A percentile compares a stretch with the other conserved stretches of the same genome.
phyloP scores from a whole-genome alignment of 2,888 invertebrate genomes.

The Eupithecia exiguata region DNA sequence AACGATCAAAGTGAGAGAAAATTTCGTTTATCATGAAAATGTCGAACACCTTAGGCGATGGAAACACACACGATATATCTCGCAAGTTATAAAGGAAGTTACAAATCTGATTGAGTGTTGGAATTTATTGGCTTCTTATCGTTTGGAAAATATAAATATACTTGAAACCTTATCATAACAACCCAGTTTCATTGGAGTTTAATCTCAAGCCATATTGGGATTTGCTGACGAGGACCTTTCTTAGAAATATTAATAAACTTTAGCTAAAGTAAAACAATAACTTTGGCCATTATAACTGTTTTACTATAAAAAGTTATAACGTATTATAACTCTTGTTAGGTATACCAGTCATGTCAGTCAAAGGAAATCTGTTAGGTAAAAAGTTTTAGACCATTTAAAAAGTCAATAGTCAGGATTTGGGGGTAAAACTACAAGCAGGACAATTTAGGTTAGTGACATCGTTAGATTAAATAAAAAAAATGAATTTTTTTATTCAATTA shows the following conservation, averaged over 20 bases:
- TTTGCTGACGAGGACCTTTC: background rate
- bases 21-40: slow-evolving; percentile 1
- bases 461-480: too few species aligned
- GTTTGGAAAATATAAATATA: slow-evolving; percentile 13
- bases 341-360: too few species aligned
- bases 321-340: background rate
- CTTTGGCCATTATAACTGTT: background rate
- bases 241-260: background rate
- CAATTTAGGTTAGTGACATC: too few species aligned
- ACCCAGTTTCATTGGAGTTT: background rate
- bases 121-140: slow-evolving; percentile 15
- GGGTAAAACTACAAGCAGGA: too few species aligned
- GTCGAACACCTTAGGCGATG: background rate
- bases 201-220: background rate
- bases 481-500: too few species aligned
- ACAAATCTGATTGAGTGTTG: slow-evolving; percentile 6
- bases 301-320: too few species aligned
- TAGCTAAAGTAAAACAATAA: too few species aligned
- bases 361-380: too few species aligned
- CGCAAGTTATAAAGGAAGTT: slow-evolving; percentile 5
- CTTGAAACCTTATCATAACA: background rate
- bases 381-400: too few species aligned
- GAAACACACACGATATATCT: background rate
- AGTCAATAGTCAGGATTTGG: too few species aligned
- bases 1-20: background rate